Base-by-base conservation (phyloP, 2,113 vertebrate species). In the Formicarius rufipectus region DNA sequence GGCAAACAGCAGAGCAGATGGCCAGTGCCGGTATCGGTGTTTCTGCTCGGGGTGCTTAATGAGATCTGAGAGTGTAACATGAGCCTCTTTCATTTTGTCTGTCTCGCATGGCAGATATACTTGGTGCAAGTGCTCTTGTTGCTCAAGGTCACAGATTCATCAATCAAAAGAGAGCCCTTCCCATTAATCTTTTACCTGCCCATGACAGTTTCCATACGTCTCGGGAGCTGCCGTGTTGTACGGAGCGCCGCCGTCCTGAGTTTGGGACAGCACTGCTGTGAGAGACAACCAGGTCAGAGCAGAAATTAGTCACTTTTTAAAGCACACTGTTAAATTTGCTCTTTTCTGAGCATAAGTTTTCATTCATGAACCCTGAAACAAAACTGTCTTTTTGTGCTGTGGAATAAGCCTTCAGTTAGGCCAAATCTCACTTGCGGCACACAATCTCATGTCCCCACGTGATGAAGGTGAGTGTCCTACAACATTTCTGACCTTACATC, bases 121-220 rank as follows among this genome's bases (percentile, higher is more conserved):
- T 89, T 75, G 30, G 35, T 91, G 93, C 87, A 80, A 96, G 75
- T 74, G 89, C 82, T 89, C 94, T 90, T 42, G 63, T 92, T 96
- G 87, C 86, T 94, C 83, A 95, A 95, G 94, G 92, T 96, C 95
- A 89, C 92, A 92, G 84, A 97, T 96, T 96, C 87, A 92, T 92
- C 90, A 90, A 35, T 95, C 94, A 89, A 82, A 84, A 95, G 84
- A 87, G 50, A 91, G 42, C 68, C 79, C 31, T 93, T 90, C 58
- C 80, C 87, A 82, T 91, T 91, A 89, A 90, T 95, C 86, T 96
- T 96, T 93, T 94, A 91, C 94, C 90, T 95, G 94, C 40, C 79
- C 25, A 0, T 40, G 83, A 50, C 55, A 69, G 75, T 93, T 84
- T 87, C 47, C 71, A 7, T 64, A 31, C 6, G 0, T 75, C 12